phyloP scores from a whole-genome alignment of 2,797 vertebrate genomes.

The Dromococcyx pavoninus region DNA sequence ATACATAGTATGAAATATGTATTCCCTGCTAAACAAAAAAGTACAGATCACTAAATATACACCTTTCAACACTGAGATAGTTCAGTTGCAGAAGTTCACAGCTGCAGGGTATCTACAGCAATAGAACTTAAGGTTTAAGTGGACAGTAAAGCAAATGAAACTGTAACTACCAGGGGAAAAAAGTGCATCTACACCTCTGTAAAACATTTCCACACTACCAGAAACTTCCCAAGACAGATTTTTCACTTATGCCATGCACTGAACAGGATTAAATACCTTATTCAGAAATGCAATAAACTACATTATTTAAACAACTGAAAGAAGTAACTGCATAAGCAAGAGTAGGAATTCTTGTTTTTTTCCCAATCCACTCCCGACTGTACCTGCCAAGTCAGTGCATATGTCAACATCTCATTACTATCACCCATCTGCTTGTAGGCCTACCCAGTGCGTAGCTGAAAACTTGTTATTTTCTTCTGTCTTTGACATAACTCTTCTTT shows the following conservation, averaged over 20 bases:
- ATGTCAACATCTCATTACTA: background rate
- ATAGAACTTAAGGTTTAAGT: background rate
- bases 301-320: background rate
- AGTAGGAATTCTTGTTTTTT: background rate
- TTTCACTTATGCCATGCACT: background rate
- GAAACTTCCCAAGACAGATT: background rate
- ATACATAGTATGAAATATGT: background rate
- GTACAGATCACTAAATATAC: background rate
- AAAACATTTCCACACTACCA: background rate
- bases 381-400: background rate
- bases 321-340: background rate
- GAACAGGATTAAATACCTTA: background rate
- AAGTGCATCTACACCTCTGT: background rate
- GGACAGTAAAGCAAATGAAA: background rate
- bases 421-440: background rate
- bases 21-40: background rate
- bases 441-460: background rate
- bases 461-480: background rate
- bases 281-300: background rate
- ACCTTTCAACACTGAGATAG: background rate
- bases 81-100: background rate
- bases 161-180: background rate
- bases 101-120: background rate
- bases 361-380: background rate
- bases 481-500: background rate